phyloP scores from a whole-genome alignment of 2,113 vertebrate species.

The Felis chaus region DNA sequence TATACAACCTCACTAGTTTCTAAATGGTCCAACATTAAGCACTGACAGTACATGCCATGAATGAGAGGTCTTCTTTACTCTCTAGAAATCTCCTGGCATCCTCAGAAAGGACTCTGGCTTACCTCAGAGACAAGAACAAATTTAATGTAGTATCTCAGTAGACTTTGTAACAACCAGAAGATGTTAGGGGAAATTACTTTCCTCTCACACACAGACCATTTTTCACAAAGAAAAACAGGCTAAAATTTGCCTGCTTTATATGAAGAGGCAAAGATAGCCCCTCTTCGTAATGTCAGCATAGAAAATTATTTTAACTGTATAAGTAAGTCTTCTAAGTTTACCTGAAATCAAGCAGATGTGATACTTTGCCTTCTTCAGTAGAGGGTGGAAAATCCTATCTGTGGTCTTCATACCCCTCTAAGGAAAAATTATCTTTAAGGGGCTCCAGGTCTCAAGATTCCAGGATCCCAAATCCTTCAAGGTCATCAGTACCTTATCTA shows the following conservation, averaged over 20 bases:
- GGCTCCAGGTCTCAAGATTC: not conserved
- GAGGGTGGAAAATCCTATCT: not conserved
- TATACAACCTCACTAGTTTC: constrained; percentile 17
- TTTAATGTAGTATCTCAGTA: not conserved
- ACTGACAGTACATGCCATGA: not conserved
- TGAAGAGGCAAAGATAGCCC: not conserved
- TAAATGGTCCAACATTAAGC: not conserved
- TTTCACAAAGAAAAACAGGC: not conserved
- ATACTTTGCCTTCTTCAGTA: not conserved
- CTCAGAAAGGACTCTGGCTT: not conserved
- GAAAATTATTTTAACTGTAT: not conserved
- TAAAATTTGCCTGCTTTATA: not conserved
- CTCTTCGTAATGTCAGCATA: not conserved
- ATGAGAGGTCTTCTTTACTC: not conserved
- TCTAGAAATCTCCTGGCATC: not conserved
- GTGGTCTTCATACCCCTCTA: not conserved
- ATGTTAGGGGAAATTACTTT: not conserved
- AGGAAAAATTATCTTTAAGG: not conserved
- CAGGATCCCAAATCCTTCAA: not conserved
- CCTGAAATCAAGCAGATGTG: not conserved
- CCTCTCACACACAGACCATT: not conserved
- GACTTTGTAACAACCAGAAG: not conserved
- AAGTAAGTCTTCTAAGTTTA: not conserved
- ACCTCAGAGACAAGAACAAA: not conserved
- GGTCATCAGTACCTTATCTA: not conserved